phyloP scores from a whole-genome alignment of 2,113 vertebrate species.

The Willisornis vidua region DNA sequence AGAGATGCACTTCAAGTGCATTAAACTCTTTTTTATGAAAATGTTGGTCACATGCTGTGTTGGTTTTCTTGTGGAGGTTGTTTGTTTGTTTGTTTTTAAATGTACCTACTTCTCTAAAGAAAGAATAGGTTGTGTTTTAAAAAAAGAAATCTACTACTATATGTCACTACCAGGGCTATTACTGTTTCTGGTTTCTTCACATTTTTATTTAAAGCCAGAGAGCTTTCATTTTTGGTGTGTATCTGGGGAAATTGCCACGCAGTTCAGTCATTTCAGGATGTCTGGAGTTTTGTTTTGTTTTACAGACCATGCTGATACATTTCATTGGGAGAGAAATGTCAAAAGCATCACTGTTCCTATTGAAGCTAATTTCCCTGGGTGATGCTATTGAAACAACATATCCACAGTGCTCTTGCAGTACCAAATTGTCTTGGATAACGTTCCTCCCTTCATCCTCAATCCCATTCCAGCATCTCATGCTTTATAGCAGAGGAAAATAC shows the following conservation, averaged over 20 bases:
- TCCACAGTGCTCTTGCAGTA: neutral
- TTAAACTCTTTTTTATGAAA: neutral
- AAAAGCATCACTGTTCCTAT: neutral
- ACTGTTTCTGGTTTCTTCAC: neutral
- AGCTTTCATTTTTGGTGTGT: neutral
- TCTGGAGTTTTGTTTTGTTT: neutral
- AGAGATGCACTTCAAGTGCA: neutral
- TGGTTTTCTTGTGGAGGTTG: neutral
- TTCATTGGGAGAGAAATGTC: neutral
- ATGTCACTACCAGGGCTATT: neutral
- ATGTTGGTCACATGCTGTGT: neutral
- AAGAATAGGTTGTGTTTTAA: neutral
- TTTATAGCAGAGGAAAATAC: neutral
- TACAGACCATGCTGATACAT: neutral
- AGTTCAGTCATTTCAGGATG: neutral
- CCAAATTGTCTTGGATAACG: neutral
- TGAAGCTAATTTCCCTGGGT: neutral
- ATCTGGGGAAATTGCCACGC: neutral
- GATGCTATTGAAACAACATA: neutral
- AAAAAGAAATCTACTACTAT: neutral
- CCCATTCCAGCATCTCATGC: accelerated
- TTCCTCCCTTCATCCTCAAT: neutral
- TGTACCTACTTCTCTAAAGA: neutral
- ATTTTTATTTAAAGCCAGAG: neutral
- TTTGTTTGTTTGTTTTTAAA: neutral